Evolutionary conservation across 2,888 invertebrate species (phyloP).

Genomic region (Agonum fuliginosum): DNA sequence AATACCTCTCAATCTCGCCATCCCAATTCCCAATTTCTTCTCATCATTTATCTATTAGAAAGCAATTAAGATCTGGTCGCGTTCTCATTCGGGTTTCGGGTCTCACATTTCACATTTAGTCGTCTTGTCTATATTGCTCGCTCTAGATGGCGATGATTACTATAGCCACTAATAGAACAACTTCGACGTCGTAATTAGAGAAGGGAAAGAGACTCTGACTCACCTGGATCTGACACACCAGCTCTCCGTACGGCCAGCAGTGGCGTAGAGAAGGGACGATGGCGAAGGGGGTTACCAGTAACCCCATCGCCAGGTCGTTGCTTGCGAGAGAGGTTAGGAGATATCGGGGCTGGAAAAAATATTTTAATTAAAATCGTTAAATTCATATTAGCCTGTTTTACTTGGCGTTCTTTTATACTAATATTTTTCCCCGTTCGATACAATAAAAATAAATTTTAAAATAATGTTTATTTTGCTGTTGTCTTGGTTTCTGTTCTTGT

Average conservation of each 20-base stretch:
- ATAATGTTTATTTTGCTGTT: too few relatives aligned
- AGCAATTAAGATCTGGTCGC: too few relatives aligned
- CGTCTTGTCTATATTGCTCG: not conserved
- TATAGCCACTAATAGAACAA: too few relatives aligned
- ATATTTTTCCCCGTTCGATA: too few relatives aligned
- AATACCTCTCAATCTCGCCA: not conserved
- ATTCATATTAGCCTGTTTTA: too few relatives aligned
- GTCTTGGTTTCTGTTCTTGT: too few relatives aligned
- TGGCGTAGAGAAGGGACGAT: constrained; percentile 88
- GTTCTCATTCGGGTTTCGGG: not conserved
- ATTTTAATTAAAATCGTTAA: not conserved
- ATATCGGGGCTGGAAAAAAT: constrained; percentile 84
- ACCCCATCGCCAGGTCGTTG: constrained; percentile 91
- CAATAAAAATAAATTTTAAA: too few relatives aligned
- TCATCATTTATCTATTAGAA: not conserved
- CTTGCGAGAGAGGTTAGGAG: constrained; percentile 90
- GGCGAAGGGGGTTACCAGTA: constrained; percentile 90
- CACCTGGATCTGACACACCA: constrained; percentile 94
- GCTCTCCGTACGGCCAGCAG: constrained; percentile 94
- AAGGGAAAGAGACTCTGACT: too few relatives aligned
- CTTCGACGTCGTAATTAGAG: too few relatives aligned
- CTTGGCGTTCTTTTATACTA: too few relatives aligned
- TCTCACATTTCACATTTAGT: not conserved
- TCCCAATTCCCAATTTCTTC: not conserved
- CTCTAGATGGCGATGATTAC: not conserved